Evolutionary conservation across 2,797 vertebrate genomes (phyloP).

Genomic region (Gouania willdenowi): DNA sequence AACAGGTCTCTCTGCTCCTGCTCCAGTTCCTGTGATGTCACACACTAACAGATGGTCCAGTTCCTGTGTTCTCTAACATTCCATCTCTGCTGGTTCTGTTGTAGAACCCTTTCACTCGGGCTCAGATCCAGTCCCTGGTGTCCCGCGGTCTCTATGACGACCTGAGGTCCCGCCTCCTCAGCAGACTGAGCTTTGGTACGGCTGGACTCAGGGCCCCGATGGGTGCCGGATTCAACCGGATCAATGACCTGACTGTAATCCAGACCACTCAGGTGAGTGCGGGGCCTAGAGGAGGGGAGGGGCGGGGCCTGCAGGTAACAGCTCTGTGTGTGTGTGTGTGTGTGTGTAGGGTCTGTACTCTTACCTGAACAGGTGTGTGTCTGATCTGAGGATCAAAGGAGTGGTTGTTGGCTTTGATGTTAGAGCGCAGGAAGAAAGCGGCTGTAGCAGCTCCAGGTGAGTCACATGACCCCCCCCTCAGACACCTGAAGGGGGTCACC

Average conservation of each 20-base stretch:
- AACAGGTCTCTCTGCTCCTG: no score
- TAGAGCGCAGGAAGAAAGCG: conserved; percentile 86
- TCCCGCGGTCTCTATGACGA: conserved; percentile 73
- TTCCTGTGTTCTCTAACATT: no score
- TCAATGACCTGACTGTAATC: conserved; percentile 93
- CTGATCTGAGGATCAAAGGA: conserved; percentile 84
- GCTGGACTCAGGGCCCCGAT: conserved; percentile 90
- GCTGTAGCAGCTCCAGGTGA: conserved; percentile 90
- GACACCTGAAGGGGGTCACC: no score
- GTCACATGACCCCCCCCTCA: neutral
- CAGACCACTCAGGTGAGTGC: conserved; percentile 88
- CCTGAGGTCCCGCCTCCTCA: conserved; percentile 79
- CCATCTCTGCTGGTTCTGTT: neutral
- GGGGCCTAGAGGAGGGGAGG: no score
- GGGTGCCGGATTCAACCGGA: conserved; percentile 91
- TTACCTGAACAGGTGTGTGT: conserved; percentile 82
- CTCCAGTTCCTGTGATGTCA: no score
- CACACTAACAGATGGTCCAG: no score
- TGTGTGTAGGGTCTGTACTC: conserved; percentile 83
- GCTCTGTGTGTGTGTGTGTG: no score
- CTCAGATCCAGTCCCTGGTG: conserved; percentile 82
- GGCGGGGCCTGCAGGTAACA: no score
- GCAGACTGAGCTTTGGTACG: conserved; percentile 86
- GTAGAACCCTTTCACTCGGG: conserved; percentile 83
- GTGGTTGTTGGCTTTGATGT: conserved; percentile 93